phyloP scores from a whole-genome alignment of 1,140 invertebrate species.

The Himalopsyche phryganea region DNA sequence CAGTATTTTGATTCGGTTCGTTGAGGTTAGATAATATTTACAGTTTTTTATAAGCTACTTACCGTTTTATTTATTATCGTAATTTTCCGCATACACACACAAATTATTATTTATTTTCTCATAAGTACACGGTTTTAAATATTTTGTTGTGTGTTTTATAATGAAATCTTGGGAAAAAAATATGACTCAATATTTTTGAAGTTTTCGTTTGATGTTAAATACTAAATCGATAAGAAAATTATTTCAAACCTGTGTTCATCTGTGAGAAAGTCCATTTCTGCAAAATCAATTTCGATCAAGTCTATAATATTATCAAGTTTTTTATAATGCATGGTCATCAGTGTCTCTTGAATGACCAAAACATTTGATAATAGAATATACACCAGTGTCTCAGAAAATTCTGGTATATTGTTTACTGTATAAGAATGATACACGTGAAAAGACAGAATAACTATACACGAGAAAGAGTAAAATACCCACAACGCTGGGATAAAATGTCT shows the following conservation, averaged over 20 bases:
- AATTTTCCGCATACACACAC: no score
- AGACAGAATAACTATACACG: slow-evolving; percentile 9
- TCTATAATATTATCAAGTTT: slow-evolving; percentile 5
- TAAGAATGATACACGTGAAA: slow-evolving; percentile 7
- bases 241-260: background rate
- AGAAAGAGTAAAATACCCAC: background rate
- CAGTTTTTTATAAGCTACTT: no score
- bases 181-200: no score
- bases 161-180: no score
- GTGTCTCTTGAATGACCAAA: slow-evolving; percentile 8
- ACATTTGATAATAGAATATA: slow-evolving; percentile 3
- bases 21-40: no score
- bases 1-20: no score
- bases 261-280: background rate
- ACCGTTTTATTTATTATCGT: no score
- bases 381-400: slow-evolving; percentile 14
- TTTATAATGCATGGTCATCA: slow-evolving; percentile 2
- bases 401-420: slow-evolving; percentile 12
- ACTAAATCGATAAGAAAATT: no score
- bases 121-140: no score
- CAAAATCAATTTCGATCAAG: slow-evolving; percentile 15
- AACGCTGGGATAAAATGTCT: slow-evolving; percentile 7
- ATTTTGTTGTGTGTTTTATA: no score
- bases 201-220: no score
- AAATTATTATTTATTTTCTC: no score